Base-by-base conservation (phyloP, 2,113 vertebrate species). In the Muntiacus muntjak region DNA sequence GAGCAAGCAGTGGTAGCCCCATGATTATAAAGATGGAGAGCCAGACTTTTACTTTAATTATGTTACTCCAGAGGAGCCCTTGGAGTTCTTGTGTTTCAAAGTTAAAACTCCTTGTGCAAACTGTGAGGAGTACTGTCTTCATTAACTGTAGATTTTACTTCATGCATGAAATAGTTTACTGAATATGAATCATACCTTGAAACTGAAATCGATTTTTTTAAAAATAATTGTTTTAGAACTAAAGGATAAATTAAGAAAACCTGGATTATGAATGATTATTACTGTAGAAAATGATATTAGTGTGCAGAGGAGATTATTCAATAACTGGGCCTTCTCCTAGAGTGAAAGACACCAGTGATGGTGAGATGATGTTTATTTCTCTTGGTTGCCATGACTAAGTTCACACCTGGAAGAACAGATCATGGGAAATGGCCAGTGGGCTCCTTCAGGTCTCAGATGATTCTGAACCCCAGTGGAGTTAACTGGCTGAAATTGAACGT, bases 1-100 rank as follows among this genome's bases (percentile, higher is more conserved):
- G 40, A 40, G 0, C 6, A 28, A 40, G 45, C 3, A 1, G 16
- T 15, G 19, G 23, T 1, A n/a, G 43, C 45, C 6, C 21, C 0
- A 0, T 5, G 43, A 45, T 1, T 28, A 21, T 28, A 17, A 55
- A 57, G 3, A 50, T 5, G 21, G 81, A 43, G 45, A 74, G 28
- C 5, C 19, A 16, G 25, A 67, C 23, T 7, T 33, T 25, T 28
- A 13, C 19, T 62, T 87, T 58, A 62, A 64, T 76, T 40, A 14
- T 0, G 3, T 36, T 54, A 64, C 7, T 62, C 23, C 33, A 30
- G 12, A 15, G 28, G n/a, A 79, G n/a, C 23, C 1, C 19, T 67
- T 60, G 7, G 47, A 7, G 17, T 11, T 33, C 79, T 54, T n/a
- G 25, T 67, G 25, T 81, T 91, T 91, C 87, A 91, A 74, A 57